Conservation (phyloP, 2,113 vertebrate genomes). For the Oreotragus oreotragus region DNA sequence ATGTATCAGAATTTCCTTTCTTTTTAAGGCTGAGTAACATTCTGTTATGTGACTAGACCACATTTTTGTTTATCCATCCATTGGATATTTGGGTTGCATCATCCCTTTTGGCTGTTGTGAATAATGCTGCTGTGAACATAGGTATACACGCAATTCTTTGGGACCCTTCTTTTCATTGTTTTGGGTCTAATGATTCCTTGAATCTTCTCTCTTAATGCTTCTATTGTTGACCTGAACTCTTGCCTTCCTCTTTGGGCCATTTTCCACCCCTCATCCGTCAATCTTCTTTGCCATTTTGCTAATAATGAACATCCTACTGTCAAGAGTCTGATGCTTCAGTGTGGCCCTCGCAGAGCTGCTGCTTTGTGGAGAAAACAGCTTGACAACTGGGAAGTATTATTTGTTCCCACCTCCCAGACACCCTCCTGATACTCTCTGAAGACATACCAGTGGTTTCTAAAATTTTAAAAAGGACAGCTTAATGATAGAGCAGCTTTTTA, state of each 20-base stretch:
- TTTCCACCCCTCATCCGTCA: not conserved
- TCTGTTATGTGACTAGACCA: accelerated
- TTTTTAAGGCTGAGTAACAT: not conserved
- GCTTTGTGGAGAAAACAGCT: not conserved
- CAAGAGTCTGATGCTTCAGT: not conserved
- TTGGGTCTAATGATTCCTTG: not conserved
- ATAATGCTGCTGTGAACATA: not conserved
- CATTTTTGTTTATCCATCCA: not conserved
- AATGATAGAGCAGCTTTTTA: not conserved
- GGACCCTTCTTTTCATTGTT: not conserved
- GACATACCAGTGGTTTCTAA: not conserved
- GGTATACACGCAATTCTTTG: not conserved
- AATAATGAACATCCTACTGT: not conserved
- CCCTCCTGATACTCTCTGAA: not conserved
- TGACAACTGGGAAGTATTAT: not conserved
- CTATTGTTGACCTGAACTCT: not conserved
- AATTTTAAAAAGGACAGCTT: not conserved
- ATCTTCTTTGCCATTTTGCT: not conserved
- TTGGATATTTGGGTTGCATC: not conserved
- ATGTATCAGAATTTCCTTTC: not conserved
- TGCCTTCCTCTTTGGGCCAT: not conserved
- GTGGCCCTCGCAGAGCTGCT: not conserved
- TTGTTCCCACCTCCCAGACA: not conserved
- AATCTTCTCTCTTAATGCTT: not conserved
- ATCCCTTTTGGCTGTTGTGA: not conserved